These are phyloP conservation scores for Mactromeris polynyma DNA, from an alignment of 2,888 invertebrate species.

Conservation along the genomic window DNA sequence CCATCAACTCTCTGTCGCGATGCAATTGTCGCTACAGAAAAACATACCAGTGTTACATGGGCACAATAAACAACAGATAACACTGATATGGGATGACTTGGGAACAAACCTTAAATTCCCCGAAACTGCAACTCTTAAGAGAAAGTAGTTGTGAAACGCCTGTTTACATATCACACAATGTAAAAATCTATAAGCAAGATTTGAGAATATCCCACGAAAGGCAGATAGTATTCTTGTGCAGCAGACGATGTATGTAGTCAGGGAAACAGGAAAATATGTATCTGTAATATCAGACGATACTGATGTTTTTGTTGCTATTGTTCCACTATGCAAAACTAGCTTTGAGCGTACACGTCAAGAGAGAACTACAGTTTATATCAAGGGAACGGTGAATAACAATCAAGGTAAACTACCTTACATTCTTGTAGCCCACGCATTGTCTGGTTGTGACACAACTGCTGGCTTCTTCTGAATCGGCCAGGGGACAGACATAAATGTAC, in stretches of 20 bases:
- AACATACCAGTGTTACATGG: not conserved
- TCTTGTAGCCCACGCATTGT: not conserved
- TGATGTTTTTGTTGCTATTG: not conserved
- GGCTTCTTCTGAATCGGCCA: not conserved
- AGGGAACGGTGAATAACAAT: not conserved
- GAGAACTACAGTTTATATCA: not conserved
- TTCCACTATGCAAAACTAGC: not conserved
- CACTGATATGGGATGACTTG: not conserved
- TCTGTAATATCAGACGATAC: not conserved
- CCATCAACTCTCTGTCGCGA: not conserved
- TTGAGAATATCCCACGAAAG: slow-evolving; percentile 24
- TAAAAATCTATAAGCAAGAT: too few species aligned
- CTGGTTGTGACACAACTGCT: slow-evolving; percentile 28
- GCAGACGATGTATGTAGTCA: slow-evolving; percentile 8
- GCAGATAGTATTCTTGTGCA: slow-evolving; percentile 21
- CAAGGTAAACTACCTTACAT: not conserved
- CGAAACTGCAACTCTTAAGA: not conserved
- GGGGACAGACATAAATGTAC: not conserved
- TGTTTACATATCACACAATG: too few species aligned
- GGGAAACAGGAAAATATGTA: not conserved
- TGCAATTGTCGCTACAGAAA: not conserved
- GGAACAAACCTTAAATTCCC: not conserved
- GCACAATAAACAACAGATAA: not conserved
- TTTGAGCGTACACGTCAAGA: not conserved
- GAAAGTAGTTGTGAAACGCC: not conserved